These are phyloP conservation scores for Chrysolina americana DNA, from an alignment of 2,888 invertebrate genomes.

Conservation along the genomic window DNA sequence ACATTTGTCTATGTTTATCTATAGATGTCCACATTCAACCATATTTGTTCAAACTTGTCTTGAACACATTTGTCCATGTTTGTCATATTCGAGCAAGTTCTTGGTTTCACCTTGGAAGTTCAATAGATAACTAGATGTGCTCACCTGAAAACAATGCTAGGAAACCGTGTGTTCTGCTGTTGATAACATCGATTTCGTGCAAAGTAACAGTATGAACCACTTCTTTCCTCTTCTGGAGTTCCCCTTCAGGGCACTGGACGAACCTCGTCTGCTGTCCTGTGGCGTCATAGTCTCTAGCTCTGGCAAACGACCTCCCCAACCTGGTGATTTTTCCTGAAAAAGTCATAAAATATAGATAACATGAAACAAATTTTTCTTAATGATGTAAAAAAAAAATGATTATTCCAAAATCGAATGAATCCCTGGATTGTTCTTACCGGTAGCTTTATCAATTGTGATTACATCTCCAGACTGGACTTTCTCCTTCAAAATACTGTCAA, in stretches of 20 bases:
- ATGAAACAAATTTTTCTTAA: not conserved
- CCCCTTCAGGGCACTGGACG: constrained; percentile 98
- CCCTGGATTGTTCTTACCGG: constrained; percentile 73
- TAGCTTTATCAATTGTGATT: constrained; percentile 98
- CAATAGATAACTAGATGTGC: not conserved
- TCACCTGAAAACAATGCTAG: constrained; percentile 93
- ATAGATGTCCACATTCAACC: too few species aligned
- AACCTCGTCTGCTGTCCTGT: constrained; percentile 88
- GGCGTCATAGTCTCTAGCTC: constrained; percentile 98
- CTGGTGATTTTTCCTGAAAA: constrained; percentile 68
- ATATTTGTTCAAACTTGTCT: too few species aligned
- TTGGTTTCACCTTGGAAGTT: too few species aligned
- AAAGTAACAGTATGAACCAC: constrained; percentile 97
- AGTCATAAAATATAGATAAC: not conserved
- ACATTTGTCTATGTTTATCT: too few species aligned
- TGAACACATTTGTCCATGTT: too few species aligned
- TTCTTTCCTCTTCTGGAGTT: constrained; percentile 97
- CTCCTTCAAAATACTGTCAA: constrained; percentile 95
- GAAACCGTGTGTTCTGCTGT: constrained; percentile 97
- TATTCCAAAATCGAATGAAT: not conserved
- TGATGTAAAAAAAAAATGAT: not conserved
- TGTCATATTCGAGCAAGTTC: too few species aligned
- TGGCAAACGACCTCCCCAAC: constrained; percentile 94
- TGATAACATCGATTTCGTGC: constrained; percentile 99
- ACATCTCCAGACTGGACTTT: constrained; percentile 97